These are phyloP conservation scores for Uromys caudimaculatus DNA, from an alignment of 2,797 vertebrate genomes.

Conservation along the genomic window DNA sequence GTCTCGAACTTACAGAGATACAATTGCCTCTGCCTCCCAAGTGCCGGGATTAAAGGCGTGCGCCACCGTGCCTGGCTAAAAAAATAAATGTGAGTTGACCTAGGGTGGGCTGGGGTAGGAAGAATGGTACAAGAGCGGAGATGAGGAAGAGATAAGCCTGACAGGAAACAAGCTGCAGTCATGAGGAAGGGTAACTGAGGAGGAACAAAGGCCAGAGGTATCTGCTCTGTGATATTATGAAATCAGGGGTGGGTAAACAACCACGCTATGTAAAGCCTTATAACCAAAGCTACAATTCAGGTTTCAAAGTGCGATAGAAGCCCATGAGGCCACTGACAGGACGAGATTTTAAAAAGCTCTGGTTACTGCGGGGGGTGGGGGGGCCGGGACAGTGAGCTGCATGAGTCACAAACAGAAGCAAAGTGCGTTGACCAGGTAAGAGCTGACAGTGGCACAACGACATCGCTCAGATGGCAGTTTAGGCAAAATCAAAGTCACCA, in stretches of 20 bases:
- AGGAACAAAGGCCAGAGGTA: neutral
- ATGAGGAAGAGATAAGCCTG: neutral
- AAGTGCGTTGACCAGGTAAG: neutral
- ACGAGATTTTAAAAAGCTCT: conserved; percentile 5
- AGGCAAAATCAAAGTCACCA: neutral
- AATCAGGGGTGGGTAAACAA: neutral
- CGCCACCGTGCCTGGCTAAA: neutral
- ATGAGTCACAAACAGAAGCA: neutral
- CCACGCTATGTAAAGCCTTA: neutral
- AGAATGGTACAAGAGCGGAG: neutral
- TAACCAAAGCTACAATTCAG: neutral
- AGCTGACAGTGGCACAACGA: neutral
- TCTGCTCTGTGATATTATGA: neutral
- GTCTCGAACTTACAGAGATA: neutral
- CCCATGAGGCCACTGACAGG: neutral
- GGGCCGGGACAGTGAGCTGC: neutral
- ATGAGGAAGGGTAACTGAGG: neutral
- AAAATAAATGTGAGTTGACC: neutral
- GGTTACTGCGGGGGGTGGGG: neutral
- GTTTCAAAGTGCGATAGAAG: neutral
- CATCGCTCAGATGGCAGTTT: neutral
- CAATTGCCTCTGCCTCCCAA: neutral
- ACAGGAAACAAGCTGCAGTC: neutral
- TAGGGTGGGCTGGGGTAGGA: neutral
- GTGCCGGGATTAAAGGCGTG: neutral